A percentile compares a stretch with the other conserved stretches of the same genome.
Conservation (phyloP, 2,113 vertebrate genomes). For the Hippocampus comes region DNA sequence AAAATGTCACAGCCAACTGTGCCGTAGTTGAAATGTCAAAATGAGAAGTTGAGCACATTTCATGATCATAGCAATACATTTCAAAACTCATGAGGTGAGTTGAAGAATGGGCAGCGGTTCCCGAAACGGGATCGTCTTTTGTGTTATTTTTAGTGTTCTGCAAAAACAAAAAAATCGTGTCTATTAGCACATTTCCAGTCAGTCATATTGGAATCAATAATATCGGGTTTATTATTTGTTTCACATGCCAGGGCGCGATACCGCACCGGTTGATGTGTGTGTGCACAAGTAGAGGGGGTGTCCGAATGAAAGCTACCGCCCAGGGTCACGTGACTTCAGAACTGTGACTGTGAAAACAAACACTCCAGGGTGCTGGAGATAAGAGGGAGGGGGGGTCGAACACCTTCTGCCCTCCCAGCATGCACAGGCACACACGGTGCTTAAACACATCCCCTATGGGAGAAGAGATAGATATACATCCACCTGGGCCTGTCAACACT, state of each 20-base stretch:
- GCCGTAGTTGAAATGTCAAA: constrained; percentile 21
- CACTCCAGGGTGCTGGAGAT: constrained; percentile 51
- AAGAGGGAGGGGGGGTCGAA: constrained; percentile 54
- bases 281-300: constrained; percentile 9
- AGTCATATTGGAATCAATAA: constrained; percentile 34
- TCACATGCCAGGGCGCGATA: constrained; percentile 28
- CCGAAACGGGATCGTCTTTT: not conserved
- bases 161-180: constrained; percentile 22
- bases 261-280: constrained; percentile 2
- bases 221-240: constrained; percentile 46
- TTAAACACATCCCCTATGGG: constrained; percentile 44
- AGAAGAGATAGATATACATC: constrained; percentile 55
- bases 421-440: constrained; percentile 9
- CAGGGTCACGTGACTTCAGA: constrained; percentile 51
- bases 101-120: too few relatives aligned
- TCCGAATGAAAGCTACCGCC: constrained; percentile 41
- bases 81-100: not conserved
- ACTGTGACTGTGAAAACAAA: constrained; percentile 64
- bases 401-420: constrained; percentile 22
- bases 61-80: not conserved
- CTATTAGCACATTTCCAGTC: constrained; percentile 4
- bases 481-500: constrained; percentile 62
- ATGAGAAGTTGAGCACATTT: constrained; percentile 11
- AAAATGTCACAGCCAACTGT: constrained; percentile 24
- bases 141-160: constrained; percentile 1